Percentiles rank a stretch among this genome's conserved stretches.
These are phyloP conservation scores for Albula goreensis DNA, from an alignment of 2,113 vertebrate genomes.

Conservation along the genomic window DNA sequence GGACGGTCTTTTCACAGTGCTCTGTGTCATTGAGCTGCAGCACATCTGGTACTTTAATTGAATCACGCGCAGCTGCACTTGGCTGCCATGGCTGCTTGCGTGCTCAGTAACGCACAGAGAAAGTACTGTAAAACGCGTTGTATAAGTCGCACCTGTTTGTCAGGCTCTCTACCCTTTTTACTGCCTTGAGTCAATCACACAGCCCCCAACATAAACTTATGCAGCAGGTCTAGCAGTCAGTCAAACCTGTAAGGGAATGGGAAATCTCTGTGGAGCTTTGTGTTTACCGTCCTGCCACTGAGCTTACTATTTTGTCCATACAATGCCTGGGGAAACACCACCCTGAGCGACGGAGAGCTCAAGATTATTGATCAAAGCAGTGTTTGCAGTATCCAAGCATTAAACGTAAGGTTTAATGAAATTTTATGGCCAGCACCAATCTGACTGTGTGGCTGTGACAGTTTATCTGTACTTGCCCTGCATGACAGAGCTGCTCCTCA, in stretches of 20 bases:
- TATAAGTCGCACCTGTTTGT: conserved; percentile 39
- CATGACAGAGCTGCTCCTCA: neutral
- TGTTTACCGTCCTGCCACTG: no score
- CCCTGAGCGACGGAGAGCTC: neutral
- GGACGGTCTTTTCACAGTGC: neutral
- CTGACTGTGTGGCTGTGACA: neutral
- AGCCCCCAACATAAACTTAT: no score
- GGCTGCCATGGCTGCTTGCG: neutral
- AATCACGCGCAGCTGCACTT: neutral
- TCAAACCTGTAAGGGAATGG: no score
- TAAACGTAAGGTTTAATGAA: neutral
- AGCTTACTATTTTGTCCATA: no score
- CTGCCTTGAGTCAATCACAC: neutral
- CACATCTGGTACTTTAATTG: conserved; percentile 15
- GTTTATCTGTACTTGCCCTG: neutral
- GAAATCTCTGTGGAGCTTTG: no score
- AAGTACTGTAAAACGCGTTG: conserved; percentile 40
- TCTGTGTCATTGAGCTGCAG: neutral
- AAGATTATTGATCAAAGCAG: neutral
- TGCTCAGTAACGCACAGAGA: conserved; percentile 23
- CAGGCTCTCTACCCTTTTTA: conserved; percentile 34
- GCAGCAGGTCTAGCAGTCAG: no score
- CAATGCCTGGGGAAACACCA: neutral
- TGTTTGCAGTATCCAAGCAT: neutral
- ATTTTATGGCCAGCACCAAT: neutral